These are phyloP conservation scores for Cotesia glomerata DNA, from an alignment of 1,140 invertebrate genomes.

Conservation along the genomic window DNA sequence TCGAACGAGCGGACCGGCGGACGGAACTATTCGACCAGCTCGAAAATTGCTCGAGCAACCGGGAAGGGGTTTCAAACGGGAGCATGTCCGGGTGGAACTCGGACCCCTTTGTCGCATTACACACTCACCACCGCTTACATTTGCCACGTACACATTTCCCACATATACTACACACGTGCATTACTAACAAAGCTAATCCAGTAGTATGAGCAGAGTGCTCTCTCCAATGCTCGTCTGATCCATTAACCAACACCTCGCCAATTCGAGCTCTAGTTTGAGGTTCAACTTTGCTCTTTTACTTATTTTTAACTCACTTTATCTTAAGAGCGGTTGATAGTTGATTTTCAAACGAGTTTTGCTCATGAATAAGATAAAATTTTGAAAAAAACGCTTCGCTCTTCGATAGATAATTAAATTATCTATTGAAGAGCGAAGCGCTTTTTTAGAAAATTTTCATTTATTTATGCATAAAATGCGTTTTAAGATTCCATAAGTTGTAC, in stretches of 20 bases:
- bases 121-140: background rate
- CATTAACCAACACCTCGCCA: background rate
- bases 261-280: background rate
- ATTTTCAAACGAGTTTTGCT: too few relatives aligned
- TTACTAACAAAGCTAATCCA: conserved; percentile 21
- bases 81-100: background rate
- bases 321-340: too few relatives aligned
- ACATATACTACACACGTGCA: background rate
- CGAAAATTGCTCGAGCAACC: conserved; percentile 38
- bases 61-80: background rate
- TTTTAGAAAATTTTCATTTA: too few relatives aligned
- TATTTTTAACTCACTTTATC: background rate
- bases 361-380: too few relatives aligned
- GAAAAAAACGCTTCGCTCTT: too few relatives aligned
- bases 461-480: too few relatives aligned
- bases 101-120: background rate
- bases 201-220: conserved; percentile 3
- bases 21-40: conserved; percentile 40
- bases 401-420: too few relatives aligned
- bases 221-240: background rate
- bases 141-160: background rate
- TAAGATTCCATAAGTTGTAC: too few relatives aligned
- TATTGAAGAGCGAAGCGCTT: too few relatives aligned
- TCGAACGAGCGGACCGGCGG: too few relatives aligned
- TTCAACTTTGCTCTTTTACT: background rate